Conservation (phyloP, 2,113 vertebrate genomes). For the Fregata magnificens region DNA sequence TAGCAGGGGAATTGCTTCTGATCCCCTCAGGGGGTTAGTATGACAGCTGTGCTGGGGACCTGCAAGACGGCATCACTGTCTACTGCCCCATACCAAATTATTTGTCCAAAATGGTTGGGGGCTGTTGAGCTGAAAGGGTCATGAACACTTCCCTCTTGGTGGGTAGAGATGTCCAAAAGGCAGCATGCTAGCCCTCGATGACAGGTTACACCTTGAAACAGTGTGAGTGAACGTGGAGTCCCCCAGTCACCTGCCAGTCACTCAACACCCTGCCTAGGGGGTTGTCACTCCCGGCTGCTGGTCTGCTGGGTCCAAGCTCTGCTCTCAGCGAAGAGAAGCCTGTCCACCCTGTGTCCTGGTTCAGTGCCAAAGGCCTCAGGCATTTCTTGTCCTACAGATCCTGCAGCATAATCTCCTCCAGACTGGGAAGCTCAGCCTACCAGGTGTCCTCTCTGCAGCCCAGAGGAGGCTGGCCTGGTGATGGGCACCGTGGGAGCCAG, state of each 20-base stretch:
- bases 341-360: not conserved
- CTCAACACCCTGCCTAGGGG: accelerated
- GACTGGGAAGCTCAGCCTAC: not conserved
- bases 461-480: not conserved
- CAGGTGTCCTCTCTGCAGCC: not conserved
- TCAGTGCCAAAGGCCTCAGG: not conserved
- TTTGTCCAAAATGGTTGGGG: not conserved
- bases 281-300: not conserved
- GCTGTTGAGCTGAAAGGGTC: not conserved
- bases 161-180: not conserved
- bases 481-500: not conserved
- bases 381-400: not conserved
- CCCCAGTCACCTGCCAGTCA: not conserved
- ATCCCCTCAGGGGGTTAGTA: not conserved
- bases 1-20: not conserved
- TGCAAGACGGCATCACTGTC: not conserved
- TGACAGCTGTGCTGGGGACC: not conserved
- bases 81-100: not conserved
- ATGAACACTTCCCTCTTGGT: not conserved
- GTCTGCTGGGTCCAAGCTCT: not conserved
- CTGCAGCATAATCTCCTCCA: not conserved
- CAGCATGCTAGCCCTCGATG: not conserved
- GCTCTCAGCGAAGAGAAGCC: not conserved
- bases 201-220: not conserved
- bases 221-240: not conserved